Evolutionary conservation across 2,888 invertebrate species (phyloP), one percentile per base, ranked within the genome.

Genomic region (Loripinus fragilis): DNA sequence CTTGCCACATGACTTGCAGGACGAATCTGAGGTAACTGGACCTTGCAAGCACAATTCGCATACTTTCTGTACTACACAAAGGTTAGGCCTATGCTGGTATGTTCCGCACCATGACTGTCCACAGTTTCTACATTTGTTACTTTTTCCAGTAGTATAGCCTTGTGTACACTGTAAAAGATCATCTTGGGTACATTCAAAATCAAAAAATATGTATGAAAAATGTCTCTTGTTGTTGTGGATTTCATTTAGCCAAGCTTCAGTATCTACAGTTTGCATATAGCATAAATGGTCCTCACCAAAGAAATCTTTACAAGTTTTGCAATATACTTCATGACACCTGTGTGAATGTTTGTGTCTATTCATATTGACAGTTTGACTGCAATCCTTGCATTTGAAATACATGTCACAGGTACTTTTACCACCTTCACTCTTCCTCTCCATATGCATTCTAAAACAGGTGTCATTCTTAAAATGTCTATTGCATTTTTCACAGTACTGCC

Each of bases 31-130:
- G 10, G 60, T 55, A 55, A 72, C n/a, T 20, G 35, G 55, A 10
- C 20, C 33, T 23, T 67, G 20, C 33, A 72, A 20, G 33, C 72
- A 72, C 17, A 7, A 15, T 33, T 41, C 68, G 68, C 77, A 77
- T 30, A 55, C 68, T 73, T 55, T 55, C 17, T 77, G 72, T n/a
- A 41, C 72, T 3, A 77, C 72, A 69, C 72, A 72, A 17, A 77
- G 2, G 71, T 77, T 77, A 17, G 72, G 77, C 23, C 33, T 35
- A 60, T 77, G 77, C 35, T 68, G n/a, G 25, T 42, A 72, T 48
- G 60, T 28, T 23, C 72, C 77, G 48, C 68, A 77, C 17, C 42
- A n/a, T 17, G 45, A 28, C 38, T 68, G 55, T 28, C 48, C 23
- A 68, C 77, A 77, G 60, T 72, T 72, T 12, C 12, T 60, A 68